Evolutionary conservation across 2,888 invertebrate genomes (phyloP).

Genomic region (Drosophila ezoana): DNA sequence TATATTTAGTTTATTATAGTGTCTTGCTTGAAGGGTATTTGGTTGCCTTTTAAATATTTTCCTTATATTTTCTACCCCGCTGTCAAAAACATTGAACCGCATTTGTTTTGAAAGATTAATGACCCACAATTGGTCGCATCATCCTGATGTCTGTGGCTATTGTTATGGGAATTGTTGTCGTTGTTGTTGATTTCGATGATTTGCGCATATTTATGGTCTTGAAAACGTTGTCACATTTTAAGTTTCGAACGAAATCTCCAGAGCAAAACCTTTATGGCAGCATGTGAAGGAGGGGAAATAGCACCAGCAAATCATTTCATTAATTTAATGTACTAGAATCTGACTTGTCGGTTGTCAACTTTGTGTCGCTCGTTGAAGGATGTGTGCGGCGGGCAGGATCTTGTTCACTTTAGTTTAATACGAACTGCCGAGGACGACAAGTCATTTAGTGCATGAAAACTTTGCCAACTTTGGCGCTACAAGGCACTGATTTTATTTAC

Average conservation of each 20-base stretch:
- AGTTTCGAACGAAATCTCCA: slow-evolving; percentile 45
- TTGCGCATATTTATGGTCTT: slow-evolving; percentile 69
- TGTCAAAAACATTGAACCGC: slow-evolving; percentile 80
- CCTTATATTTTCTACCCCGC: slow-evolving; percentile 34
- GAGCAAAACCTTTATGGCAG: slow-evolving; percentile 30
- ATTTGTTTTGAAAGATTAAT: slow-evolving; percentile 79
- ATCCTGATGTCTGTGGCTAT: slow-evolving; percentile 32
- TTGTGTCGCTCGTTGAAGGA: slow-evolving; percentile 51
- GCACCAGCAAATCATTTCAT: slow-evolving; percentile 67
- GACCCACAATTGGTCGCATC: slow-evolving; percentile 67
- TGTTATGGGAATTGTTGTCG: slow-evolving; percentile 20
- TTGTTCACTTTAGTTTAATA: slow-evolving; percentile 75
- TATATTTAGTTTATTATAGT: not conserved
- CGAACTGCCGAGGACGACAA: slow-evolving; percentile 36
- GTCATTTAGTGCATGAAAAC: slow-evolving; percentile 70
- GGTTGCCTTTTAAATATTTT: not conserved
- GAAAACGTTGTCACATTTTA: slow-evolving; percentile 60
- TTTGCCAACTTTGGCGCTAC: slow-evolving; percentile 62
- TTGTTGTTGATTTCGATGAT: slow-evolving; percentile 39
- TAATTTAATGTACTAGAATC: slow-evolving; percentile 77
- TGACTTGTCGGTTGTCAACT: slow-evolving; percentile 80
- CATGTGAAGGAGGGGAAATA: not conserved
- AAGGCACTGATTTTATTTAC: slow-evolving; percentile 71
- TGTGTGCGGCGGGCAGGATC: slow-evolving; percentile 9
- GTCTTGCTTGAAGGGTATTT: slow-evolving; percentile 24